Base-by-base conservation (phyloP, 2,888 invertebrate genomes). In the Diadegma fenestrale region DNA sequence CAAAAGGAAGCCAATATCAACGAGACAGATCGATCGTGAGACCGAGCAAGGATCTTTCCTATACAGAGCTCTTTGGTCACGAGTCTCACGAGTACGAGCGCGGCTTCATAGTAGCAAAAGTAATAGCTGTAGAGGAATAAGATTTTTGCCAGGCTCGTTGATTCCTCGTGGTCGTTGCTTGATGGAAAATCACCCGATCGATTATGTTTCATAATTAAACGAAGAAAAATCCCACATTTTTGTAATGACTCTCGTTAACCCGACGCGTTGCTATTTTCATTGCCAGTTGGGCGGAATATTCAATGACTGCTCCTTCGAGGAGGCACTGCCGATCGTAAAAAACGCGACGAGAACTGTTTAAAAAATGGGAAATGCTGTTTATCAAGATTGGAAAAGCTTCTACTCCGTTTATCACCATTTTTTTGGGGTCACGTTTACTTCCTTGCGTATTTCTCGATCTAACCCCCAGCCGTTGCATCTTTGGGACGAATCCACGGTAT, bases 31-130 rank as follows among this genome's bases (percentile, higher is more conserved):
- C 88, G 88, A 88, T 88, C 83, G 84, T 86, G 86, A 84, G 87
- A 85, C 80, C 84, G 54, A 76, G 73, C 54, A 64, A 61, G 76
- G 63, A 80, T 86, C 84, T 72, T 58, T 58, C 61, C 51, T 86
- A 84, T 54, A 17, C 58, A 69, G 77, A 84, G 88, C 85, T 86
- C 88, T 82, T 83, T 84, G 91, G 91, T 91, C 91, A 91, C 90
- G 91, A 91, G 89, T 87, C 89, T 88, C 90, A 90, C 90, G 90
- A 90, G 87, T 87, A 37, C 37, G 33, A 33, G 33, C 30, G 2
- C 4, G 69, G 75, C 79, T 85, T 77, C 76, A 80, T 79, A 76
- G 82, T 82, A 85, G 85, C 87, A 73, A 87, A 64, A 77, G 26
- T 58, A 86, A 88, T 87, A 82, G 75, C 71, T 71, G 54, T 26